Evolutionary conservation across 2,113 vertebrate species (phyloP).

Genomic region (Ptilonorhynchus violaceus): DNA sequence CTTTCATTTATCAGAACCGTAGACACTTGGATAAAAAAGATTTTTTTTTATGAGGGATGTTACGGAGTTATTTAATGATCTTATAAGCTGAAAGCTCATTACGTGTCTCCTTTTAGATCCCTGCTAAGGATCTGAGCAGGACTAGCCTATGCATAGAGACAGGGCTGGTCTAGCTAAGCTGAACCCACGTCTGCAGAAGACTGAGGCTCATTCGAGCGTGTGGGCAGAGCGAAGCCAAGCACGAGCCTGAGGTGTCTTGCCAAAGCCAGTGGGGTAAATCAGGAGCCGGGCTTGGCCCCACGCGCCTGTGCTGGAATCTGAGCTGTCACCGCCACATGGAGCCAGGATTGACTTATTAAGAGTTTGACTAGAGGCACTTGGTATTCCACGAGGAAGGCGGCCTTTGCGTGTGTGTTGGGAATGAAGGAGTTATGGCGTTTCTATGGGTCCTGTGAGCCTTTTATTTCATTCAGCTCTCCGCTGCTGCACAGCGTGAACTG

Average conservation of each 20-base stretch:
- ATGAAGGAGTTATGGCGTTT: constrained; percentile 57
- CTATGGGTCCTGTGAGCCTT: constrained; percentile 68
- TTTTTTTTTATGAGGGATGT: not conserved
- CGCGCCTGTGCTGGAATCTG: constrained; percentile 69
- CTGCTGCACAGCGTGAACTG: constrained; percentile 84
- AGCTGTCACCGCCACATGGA: constrained; percentile 83
- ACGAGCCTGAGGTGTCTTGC: not conserved
- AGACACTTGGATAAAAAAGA: not conserved
- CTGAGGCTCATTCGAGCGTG: fast-evolving
- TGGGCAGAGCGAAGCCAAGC: not conserved
- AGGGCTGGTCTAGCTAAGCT: not conserved
- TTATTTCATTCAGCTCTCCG: constrained; percentile 70
- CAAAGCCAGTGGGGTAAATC: not conserved
- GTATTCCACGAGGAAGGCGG: not conserved
- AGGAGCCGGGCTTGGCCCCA: not conserved
- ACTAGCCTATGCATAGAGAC: not conserved
- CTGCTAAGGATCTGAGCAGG: not conserved
- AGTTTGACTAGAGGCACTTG: not conserved
- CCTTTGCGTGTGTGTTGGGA: constrained; percentile 19
- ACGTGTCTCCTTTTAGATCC: not conserved
- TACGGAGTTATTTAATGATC: not conserved
- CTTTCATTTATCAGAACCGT: not conserved
- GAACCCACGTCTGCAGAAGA: not conserved
- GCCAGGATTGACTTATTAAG: constrained; percentile 48
- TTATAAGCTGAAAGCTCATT: not conserved